These are phyloP conservation scores for Hippocampus kuda DNA, from an alignment of 2,797 vertebrate genomes.

Conservation along the genomic window DNA sequence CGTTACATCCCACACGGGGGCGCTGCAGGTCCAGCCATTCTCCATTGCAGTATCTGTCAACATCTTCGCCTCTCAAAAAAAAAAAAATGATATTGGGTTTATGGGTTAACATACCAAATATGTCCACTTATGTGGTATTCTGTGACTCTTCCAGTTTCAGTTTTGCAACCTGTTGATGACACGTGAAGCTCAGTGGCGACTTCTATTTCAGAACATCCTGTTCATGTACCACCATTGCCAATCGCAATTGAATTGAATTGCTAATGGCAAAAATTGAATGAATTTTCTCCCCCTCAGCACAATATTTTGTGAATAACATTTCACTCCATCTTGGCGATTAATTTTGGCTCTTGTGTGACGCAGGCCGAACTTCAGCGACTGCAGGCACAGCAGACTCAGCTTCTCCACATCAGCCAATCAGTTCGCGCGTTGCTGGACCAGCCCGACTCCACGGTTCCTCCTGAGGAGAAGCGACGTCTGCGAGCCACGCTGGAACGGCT, in stretches of 20 bases:
- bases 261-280: no score
- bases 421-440: constrained; percentile 81
- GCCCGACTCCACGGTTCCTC: constrained; percentile 71
- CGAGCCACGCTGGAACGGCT: constrained; percentile 70
- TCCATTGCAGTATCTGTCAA: not conserved
- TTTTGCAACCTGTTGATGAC: no score
- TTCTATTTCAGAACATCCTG: no score
- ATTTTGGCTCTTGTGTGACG: not conserved
- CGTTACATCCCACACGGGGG: constrained; percentile 72
- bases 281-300: no score
- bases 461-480: constrained; percentile 69
- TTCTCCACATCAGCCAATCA: constrained; percentile 79
- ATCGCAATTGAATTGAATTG: no score
- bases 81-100: no score
- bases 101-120: no score
- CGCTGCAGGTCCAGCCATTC: constrained; percentile 73
- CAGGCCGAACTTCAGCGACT: constrained; percentile 83
- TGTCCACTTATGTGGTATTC: not conserved
- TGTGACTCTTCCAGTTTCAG: not conserved
- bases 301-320: not conserved
- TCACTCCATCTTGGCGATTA: not conserved
- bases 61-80: no score
- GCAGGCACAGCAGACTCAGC: constrained; percentile 81
- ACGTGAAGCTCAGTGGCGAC: no score
- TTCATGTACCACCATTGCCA: no score